Evolutionary conservation across 1,140 invertebrate genomes (phyloP), one percentile per base, ranked within the genome.

Genomic region (Drosophila biarmipes): DNA sequence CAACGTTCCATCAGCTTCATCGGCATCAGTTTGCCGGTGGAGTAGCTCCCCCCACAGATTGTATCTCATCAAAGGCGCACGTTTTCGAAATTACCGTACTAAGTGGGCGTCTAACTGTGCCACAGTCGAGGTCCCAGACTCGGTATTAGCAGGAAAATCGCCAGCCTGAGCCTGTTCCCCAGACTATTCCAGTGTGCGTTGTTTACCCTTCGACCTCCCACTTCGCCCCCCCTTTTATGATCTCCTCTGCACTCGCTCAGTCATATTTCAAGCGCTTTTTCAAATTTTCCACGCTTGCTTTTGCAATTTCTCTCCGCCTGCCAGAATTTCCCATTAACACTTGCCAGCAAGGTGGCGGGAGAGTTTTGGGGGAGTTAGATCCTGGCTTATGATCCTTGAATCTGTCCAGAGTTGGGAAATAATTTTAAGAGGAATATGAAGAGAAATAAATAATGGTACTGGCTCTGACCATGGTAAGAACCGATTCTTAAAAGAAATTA

Each of bases 21-120:
- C 55, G 66, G 66, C 66, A 69, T 69, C 63, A 46, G 63, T 55
- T 68, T 46, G 64, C 49, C 49, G 21, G 31, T 21, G 21, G 38
- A 35, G 38, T 43, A 66, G 42, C 59, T 48, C 40, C 40, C 48
- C 62, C 48, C 45, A 29, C 19, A 85, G 89, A 91, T 91, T 86
- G 81, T 85, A 90, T 86, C 84, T 86, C 85, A 91, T 91, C 86
- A 90, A 78, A 78, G 74, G 81, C 84, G 81, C 90, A 91, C 84
- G 90, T 90, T 91, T 91, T 81, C 54, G 72, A 82, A 90, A 91
- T 91, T 91, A 91, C 84, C 90, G 90, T 91, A 91, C 81, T 90
- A 90, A 91, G 90, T 91, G 90, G 90, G 90, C 85, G 90, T 90
- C 84, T 89, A 89, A 89, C 84, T 89, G 84, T 89, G 84, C 73